Conservation (phyloP, 1,140 invertebrate genomes). For the Penaeus chinensis region DNA sequence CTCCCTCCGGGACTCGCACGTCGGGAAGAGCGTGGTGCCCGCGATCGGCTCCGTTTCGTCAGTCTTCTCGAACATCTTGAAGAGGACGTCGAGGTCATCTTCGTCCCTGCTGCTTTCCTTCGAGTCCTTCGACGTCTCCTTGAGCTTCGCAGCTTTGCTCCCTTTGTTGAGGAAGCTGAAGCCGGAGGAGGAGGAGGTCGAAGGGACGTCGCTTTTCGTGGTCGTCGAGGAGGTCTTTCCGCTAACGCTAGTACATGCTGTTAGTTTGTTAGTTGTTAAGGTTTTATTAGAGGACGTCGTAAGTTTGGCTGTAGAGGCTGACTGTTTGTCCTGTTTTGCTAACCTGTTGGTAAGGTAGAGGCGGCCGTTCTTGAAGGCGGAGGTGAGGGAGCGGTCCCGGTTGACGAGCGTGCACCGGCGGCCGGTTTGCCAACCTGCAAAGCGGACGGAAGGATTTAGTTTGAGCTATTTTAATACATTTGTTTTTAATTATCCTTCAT, state of each 20-base stretch:
- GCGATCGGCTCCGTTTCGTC: slow-evolving; percentile 35
- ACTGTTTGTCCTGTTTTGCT: slow-evolving; percentile 49
- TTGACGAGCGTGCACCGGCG: slow-evolving; percentile 69
- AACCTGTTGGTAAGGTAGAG: slow-evolving; percentile 70
- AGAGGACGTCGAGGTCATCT: slow-evolving; percentile 27
- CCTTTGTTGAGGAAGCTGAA: slow-evolving; percentile 43
- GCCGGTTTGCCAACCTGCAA: slow-evolving; percentile 66
- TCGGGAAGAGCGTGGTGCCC: slow-evolving; percentile 6
- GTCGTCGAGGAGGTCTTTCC: slow-evolving; percentile 7
- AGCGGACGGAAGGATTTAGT: not conserved
- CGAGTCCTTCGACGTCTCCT: slow-evolving; percentile 27
- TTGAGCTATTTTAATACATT: too few species aligned
- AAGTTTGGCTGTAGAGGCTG: not conserved
- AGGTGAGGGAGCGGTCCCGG: slow-evolving; percentile 68
- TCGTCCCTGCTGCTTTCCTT: slow-evolving; percentile 45
- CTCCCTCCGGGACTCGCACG: not conserved
- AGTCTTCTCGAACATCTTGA: slow-evolving; percentile 31
- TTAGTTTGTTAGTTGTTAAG: slow-evolving; percentile 51
- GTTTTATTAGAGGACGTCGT: slow-evolving; percentile 46
- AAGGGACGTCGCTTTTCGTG: slow-evolving; percentile 2
- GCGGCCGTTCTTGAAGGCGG: slow-evolving; percentile 69
- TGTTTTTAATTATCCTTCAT: too few species aligned
- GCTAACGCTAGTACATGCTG: slow-evolving; percentile 15
- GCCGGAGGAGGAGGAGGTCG: slow-evolving; percentile 28
- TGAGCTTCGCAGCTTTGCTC: slow-evolving; percentile 27